Evolutionary conservation across 2,888 invertebrate species (phyloP).

Genomic region (Oegoconia quadripuncta): DNA sequence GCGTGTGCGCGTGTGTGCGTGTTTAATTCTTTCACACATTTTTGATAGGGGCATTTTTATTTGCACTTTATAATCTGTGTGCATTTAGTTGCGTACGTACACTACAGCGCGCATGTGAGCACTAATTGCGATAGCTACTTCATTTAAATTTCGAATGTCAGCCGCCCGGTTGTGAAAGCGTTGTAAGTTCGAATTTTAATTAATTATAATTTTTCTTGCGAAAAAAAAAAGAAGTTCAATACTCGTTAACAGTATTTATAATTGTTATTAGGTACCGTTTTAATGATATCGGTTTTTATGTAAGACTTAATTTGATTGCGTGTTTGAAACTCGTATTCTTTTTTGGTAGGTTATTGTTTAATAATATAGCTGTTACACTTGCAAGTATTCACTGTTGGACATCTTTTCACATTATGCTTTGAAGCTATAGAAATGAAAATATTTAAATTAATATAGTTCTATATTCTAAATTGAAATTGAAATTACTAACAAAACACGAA

Average conservation of each 20-base stretch:
- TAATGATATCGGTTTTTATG: too few species aligned
- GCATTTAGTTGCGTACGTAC: slow-evolving; percentile 44
- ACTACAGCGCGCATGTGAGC: slow-evolving; percentile 32
- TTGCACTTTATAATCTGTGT: slow-evolving; percentile 50
- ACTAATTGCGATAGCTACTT: slow-evolving; percentile 79
- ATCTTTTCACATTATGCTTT: too few species aligned
- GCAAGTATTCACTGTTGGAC: too few species aligned
- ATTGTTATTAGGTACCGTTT: neutral
- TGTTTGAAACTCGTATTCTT: neutral
- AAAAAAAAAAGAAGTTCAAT: neutral
- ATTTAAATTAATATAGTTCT: too few species aligned
- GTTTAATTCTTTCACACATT: slow-evolving; percentile 74
- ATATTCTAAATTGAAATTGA: too few species aligned
- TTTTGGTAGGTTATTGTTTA: too few species aligned
- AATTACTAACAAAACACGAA: too few species aligned
- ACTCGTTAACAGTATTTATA: neutral
- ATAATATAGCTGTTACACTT: too few species aligned
- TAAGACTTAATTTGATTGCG: too few species aligned
- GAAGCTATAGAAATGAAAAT: too few species aligned
- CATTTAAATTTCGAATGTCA: slow-evolving; percentile 78
- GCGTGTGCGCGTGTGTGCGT: slow-evolving; percentile 48
- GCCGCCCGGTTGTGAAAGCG: slow-evolving; percentile 39
- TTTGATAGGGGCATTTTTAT: slow-evolving; percentile 74
- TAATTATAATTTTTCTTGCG: slow-evolving; percentile 16
- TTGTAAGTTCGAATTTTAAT: slow-evolving; percentile 42